A percentile compares a stretch with the other conserved stretches of the same genome.
These are phyloP conservation scores for Myodes glareolus DNA, from an alignment of 2,113 vertebrate species.

Conservation along the genomic window DNA sequence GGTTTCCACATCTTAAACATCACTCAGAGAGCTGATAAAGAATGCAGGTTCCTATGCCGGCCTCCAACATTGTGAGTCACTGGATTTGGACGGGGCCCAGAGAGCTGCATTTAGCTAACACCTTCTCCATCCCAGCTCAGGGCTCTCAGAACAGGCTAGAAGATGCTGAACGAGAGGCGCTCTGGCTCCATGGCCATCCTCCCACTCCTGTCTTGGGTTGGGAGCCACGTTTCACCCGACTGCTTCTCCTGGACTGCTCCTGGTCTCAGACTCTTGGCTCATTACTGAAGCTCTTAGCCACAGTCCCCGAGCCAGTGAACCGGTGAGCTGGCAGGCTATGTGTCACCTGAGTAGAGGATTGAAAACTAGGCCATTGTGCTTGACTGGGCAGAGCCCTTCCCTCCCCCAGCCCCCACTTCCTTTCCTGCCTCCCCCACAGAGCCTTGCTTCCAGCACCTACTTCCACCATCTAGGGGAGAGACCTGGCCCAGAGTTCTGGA, in stretches of 20 bases:
- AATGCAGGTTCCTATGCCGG: neutral
- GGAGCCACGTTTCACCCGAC: slow-evolving; percentile 71
- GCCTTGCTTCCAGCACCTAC: neutral
- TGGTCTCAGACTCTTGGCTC: slow-evolving; percentile 71
- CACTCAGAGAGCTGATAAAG: neutral
- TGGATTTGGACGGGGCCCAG: neutral
- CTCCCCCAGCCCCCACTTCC: slow-evolving; percentile 67
- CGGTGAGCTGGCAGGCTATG: slow-evolving; percentile 14
- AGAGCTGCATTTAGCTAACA: neutral
- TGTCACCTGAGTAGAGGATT: slow-evolving; percentile 82
- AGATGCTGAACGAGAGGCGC: neutral
- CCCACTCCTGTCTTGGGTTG: fast-evolving
- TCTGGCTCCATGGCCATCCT: neutral
- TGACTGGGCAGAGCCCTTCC: slow-evolving; percentile 74
- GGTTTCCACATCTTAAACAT: neutral
- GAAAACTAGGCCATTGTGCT: slow-evolving; percentile 85
- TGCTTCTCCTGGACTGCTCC: neutral
- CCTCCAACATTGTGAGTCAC: neutral
- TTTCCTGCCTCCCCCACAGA: neutral
- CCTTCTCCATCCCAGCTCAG: fast-evolving
- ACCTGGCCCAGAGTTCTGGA: neutral
- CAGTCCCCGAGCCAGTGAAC: slow-evolving; percentile 37
- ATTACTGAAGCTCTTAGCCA: slow-evolving; percentile 66
- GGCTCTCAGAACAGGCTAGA: neutral
- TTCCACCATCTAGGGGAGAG: neutral